Percentiles rank a stretch among this genome's conserved stretches.
phyloP scores from a whole-genome alignment of 2,113 vertebrate genomes.

The Zosterops pallidus region DNA sequence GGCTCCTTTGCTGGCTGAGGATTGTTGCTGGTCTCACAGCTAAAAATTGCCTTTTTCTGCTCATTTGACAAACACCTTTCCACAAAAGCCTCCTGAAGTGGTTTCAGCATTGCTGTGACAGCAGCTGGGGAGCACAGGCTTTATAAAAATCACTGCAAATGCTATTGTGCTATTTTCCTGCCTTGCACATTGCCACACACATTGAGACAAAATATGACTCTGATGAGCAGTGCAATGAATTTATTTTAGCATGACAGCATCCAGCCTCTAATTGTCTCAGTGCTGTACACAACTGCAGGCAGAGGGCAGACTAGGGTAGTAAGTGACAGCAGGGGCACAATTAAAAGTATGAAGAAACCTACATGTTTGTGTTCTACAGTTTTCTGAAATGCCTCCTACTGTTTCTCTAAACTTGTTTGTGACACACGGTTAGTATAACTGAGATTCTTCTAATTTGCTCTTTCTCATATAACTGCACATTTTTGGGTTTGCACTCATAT shows the following conservation, averaged over 20 bases:
- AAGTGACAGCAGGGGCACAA: neutral
- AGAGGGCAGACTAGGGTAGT: neutral
- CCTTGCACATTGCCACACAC: neutral
- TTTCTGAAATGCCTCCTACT: neutral
- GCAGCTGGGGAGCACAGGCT: neutral
- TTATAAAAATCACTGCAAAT: neutral
- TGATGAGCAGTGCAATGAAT: neutral
- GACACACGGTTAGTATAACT: neutral
- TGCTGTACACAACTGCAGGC: neutral
- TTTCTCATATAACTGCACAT: neutral
- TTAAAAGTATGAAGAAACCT: neutral
- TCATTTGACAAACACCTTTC: neutral
- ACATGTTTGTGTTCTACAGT: neutral
- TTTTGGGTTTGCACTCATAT: neutral
- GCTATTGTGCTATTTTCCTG: neutral
- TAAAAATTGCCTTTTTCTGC: neutral
- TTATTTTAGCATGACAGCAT: neutral
- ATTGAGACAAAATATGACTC: neutral
- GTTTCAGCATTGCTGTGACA: neutral
- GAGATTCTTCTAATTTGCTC: neutral
- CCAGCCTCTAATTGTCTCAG: neutral
- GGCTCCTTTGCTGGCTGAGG: neutral
- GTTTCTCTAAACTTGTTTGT: neutral
- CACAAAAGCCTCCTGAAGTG: neutral
- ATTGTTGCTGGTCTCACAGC: neutral